These are phyloP conservation scores for Epirrhoe tristata DNA, from an alignment of 2,888 invertebrate genomes.

Conservation along the genomic window DNA sequence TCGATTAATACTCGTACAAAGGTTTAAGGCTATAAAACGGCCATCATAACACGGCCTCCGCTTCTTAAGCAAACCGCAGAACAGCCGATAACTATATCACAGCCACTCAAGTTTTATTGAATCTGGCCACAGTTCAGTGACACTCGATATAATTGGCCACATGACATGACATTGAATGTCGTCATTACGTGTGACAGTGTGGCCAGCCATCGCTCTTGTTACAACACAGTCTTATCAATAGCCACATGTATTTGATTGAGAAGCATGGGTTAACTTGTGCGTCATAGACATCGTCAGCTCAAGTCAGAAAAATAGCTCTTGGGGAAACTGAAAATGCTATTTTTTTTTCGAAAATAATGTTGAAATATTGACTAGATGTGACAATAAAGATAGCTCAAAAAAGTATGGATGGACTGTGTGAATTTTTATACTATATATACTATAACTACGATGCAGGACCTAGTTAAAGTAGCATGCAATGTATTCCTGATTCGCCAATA, in stretches of 20 bases:
- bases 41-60: background rate
- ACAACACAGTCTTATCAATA: constrained; percentile 42
- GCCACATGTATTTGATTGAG: constrained; percentile 28
- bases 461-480: too few relatives aligned
- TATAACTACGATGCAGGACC: too few relatives aligned
- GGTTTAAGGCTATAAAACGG: too few relatives aligned
- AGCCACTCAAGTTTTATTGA: constrained; percentile 55
- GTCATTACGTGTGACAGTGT: constrained; percentile 43
- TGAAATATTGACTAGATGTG: too few relatives aligned
- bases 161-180: constrained; percentile 64
- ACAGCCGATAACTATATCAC: constrained; percentile 26
- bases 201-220: constrained; percentile 43
- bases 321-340: too few relatives aligned
- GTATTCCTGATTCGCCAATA: too few relatives aligned
- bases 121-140: constrained; percentile 73
- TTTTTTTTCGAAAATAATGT: too few relatives aligned
- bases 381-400: too few relatives aligned
- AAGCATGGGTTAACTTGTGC: background rate
- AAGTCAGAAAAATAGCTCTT: too few relatives aligned
- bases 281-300: background rate
- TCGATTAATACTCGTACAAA: too few relatives aligned
- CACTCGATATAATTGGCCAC: constrained; percentile 66
- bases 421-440: too few relatives aligned
- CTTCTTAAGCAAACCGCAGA: constrained; percentile 10
- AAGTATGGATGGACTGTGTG: too few relatives aligned